Percentiles rank a stretch among this genome's conserved stretches.
Conservation (phyloP, 2,113 vertebrate species). For the Typhlomys cinereus region DNA sequence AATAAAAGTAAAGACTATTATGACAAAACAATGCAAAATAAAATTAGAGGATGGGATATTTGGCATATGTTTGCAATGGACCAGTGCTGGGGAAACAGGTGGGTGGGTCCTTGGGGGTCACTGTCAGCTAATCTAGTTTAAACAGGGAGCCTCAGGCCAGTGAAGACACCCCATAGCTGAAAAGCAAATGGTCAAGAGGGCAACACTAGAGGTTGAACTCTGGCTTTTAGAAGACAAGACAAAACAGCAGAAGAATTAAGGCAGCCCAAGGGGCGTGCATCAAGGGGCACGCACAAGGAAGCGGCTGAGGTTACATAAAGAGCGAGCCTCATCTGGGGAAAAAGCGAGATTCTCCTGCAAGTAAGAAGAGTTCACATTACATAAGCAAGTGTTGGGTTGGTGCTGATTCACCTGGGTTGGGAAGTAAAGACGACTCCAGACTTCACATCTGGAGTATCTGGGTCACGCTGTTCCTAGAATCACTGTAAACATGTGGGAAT, state of each 20-base stretch:
- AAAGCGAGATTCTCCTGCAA: background rate
- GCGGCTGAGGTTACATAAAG: background rate
- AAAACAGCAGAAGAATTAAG: constrained; percentile 22
- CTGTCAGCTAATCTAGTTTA: too few species aligned
- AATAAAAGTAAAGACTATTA: too few species aligned
- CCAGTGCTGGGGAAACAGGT: too few species aligned
- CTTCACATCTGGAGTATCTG: background rate
- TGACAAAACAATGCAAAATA: too few species aligned
- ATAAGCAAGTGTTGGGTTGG: background rate
- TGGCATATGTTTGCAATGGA: too few species aligned
- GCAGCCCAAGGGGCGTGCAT: background rate
- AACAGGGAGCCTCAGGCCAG: too few species aligned
- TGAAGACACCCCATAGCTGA: too few species aligned
- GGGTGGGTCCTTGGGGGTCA: too few species aligned
- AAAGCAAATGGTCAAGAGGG: too few species aligned
- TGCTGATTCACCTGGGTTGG: background rate
- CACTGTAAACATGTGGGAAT: background rate
- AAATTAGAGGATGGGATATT: too few species aligned
- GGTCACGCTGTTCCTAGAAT: background rate
- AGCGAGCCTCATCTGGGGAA: background rate
- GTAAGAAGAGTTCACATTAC: background rate
- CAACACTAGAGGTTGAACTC: too few species aligned
- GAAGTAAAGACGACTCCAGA: background rate
- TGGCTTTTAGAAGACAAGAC: background rate
- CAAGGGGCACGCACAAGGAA: background rate